Conservation (phyloP, 2,113 vertebrate genomes). For the Cavia porcellus region DNA sequence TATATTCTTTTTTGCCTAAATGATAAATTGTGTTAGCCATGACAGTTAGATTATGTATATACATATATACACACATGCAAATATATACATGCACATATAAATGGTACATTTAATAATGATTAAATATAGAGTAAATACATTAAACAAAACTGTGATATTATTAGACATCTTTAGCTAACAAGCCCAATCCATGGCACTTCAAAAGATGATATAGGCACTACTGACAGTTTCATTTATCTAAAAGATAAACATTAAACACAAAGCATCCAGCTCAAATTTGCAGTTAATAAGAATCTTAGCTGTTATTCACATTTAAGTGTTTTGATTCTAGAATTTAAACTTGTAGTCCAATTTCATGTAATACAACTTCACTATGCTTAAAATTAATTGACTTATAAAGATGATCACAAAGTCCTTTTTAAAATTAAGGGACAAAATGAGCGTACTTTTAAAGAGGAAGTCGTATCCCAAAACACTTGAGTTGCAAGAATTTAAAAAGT, state of each 20-base stretch:
- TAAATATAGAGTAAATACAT: not conserved
- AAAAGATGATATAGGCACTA: not conserved
- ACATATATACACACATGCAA: not conserved
- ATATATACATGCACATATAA: not conserved
- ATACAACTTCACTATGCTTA: not conserved
- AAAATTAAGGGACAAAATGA: not conserved
- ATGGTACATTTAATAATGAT: not conserved
- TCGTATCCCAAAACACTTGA: not conserved
- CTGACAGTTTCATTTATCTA: not conserved
- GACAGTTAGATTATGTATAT: not conserved
- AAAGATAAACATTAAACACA: not conserved
- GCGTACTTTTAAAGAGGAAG: not conserved
- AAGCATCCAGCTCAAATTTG: not conserved
- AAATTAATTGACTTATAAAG: not conserved
- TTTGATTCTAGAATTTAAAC: not conserved
- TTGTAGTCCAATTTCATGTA: not conserved
- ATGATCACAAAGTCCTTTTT: not conserved
- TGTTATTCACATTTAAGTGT: not conserved
- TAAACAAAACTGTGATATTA: not conserved
- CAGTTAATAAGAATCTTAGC: not conserved
- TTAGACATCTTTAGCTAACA: not conserved
- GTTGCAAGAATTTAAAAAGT: slow-evolving; percentile 1
- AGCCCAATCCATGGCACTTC: not conserved
- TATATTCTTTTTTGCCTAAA: not conserved
- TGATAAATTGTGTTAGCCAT: not conserved